Evolutionary conservation across 2,888 invertebrate species (phyloP).

Genomic region (Atethmia centrago): DNA sequence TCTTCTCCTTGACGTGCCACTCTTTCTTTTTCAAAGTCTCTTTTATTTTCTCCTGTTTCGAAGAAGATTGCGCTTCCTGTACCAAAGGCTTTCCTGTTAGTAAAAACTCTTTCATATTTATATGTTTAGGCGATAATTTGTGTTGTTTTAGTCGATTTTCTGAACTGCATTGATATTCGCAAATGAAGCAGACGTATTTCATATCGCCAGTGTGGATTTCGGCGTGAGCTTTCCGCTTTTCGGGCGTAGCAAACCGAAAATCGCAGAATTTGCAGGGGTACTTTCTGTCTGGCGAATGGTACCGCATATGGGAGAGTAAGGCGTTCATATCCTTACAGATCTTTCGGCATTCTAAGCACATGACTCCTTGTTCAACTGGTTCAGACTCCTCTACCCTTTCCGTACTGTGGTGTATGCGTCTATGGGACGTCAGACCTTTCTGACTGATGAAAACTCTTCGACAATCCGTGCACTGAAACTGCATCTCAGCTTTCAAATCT

Average conservation of each 20-base stretch:
- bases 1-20: constrained; percentile 75
- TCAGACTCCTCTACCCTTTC: constrained; percentile 76
- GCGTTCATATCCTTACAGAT: constrained; percentile 84
- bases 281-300: constrained; percentile 84
- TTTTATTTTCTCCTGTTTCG: constrained; percentile 71
- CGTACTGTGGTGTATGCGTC: constrained; percentile 82
- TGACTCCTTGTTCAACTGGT: constrained; percentile 76
- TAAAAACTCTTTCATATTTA: constrained; percentile 84
- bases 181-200: constrained; percentile 88
- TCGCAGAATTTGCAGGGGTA: constrained; percentile 88
- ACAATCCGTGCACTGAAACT: constrained; percentile 85
- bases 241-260: constrained; percentile 84
- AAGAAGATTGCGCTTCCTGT: constrained; percentile 74
- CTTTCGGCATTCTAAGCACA: constrained; percentile 87
- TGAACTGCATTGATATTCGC: constrained; percentile 87
- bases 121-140: constrained; percentile 83
- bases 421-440: constrained; percentile 84
- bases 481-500: constrained; percentile 79
- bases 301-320: constrained; percentile 83
- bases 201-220: constrained; percentile 87
- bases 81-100: constrained; percentile 79
- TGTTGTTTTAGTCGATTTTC: constrained; percentile 84
- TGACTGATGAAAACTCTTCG: constrained; percentile 84
- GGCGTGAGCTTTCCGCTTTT: constrained; percentile 82
- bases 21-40: constrained; percentile 70